phyloP scores from a whole-genome alignment of 2,113 vertebrate species.

The Protobothrops flavoviridis region DNA sequence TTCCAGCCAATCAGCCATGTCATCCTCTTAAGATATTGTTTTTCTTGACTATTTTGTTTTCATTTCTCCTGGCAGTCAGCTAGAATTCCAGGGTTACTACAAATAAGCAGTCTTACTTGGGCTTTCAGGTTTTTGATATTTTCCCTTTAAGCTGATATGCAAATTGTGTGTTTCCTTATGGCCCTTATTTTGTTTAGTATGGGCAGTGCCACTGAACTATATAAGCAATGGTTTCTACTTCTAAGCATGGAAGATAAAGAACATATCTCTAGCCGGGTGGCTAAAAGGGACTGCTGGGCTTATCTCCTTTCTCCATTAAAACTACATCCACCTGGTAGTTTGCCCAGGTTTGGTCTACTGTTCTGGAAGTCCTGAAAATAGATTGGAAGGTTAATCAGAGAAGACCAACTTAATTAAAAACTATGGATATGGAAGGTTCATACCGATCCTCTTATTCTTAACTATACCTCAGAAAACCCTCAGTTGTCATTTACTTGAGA shows the following conservation, averaged over 20 bases:
- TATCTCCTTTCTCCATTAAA: not conserved
- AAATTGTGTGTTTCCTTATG: not conserved
- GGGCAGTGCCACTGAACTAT: not conserved
- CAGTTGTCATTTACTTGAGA: not conserved
- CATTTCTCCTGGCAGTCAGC: not conserved
- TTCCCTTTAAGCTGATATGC: not conserved
- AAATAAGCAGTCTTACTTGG: not conserved
- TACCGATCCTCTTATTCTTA: not conserved
- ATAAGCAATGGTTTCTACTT: not conserved
- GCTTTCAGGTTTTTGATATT: not conserved
- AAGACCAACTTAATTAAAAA: not conserved
- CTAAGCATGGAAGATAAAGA: not conserved
- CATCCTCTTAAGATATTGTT: not conserved
- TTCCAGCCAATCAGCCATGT: not conserved
- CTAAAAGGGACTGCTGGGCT: not conserved
- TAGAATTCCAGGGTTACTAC: not conserved
- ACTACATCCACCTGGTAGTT: not conserved
- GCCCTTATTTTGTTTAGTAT: not conserved
- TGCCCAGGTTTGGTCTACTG: not conserved
- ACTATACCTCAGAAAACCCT: not conserved
- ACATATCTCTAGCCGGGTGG: not conserved
- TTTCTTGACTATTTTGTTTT: not conserved
- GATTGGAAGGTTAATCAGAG: not conserved
- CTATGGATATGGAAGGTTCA: not conserved
- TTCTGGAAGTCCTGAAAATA: not conserved